Percentiles rank a stretch among this genome's conserved stretches.
Evolutionary conservation across 1,140 invertebrate genomes (phyloP).

Genomic region (Campoletis sonorensis): DNA sequence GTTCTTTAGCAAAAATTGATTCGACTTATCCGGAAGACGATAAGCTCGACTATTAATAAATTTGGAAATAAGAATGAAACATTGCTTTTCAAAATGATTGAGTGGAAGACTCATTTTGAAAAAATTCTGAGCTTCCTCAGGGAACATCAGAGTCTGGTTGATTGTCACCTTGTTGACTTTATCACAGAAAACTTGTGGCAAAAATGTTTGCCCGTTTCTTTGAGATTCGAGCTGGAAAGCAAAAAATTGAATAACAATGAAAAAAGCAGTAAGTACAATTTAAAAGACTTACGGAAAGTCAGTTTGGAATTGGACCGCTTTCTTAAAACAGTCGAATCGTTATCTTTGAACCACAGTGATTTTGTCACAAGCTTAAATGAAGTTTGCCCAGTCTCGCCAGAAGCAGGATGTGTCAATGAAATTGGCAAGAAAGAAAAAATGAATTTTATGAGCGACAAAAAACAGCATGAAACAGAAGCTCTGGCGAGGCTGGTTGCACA

Average conservation of each 20-base stretch:
- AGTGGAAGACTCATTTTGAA: conserved; percentile 73
- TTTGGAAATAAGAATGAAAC: conserved; percentile 23
- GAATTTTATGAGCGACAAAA: conserved; percentile 88
- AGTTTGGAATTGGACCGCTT: conserved; percentile 56
- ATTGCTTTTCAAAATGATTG: conserved; percentile 40
- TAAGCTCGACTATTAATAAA: conserved; percentile 75
- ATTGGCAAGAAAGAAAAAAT: conserved; percentile 5
- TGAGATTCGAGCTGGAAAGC: conserved; percentile 77
- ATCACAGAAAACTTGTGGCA: conserved; percentile 85
- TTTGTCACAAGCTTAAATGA: conserved; percentile 45
- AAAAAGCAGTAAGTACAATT: conserved; percentile 5
- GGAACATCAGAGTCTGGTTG: conserved; percentile 80
- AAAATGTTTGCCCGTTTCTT: conserved; percentile 76
- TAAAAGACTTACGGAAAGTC: background rate
- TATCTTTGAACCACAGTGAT: conserved; percentile 58
- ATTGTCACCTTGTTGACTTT: conserved; percentile 90
- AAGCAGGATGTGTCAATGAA: background rate
- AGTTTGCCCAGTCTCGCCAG: background rate
- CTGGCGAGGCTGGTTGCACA: conserved; percentile 72
- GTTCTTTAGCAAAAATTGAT: conserved; percentile 81
- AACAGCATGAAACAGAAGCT: conserved; percentile 87
- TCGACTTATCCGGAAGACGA: conserved; percentile 75
- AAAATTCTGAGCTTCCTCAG: conserved; percentile 78
- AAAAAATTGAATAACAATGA: conserved; percentile 52
- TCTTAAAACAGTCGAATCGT: conserved; percentile 51